Percentiles rank a stretch among this genome's conserved stretches.
Conservation (phyloP, 1,140 invertebrate species). For the Homalodisca vitripennis region DNA sequence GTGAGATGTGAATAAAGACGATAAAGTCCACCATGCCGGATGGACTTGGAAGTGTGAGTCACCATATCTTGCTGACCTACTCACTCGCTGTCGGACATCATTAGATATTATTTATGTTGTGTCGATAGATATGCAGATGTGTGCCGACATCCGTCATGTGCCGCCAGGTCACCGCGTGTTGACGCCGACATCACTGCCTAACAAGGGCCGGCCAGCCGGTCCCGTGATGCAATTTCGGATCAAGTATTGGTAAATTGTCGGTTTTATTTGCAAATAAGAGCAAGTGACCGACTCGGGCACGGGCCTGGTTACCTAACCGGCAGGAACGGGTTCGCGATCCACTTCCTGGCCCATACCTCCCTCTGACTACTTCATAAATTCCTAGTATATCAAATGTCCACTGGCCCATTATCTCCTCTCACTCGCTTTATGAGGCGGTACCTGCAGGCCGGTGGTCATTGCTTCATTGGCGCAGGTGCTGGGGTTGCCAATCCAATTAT, state of each 20-base stretch:
- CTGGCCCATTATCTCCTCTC: neutral
- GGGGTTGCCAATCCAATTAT: too few relatives aligned
- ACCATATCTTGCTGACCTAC: too few relatives aligned
- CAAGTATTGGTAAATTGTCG: constrained; percentile 18
- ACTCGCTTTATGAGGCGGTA: neutral
- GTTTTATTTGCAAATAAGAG: constrained; percentile 20
- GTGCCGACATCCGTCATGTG: too few relatives aligned
- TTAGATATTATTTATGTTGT: too few relatives aligned
- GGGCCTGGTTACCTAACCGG: constrained; percentile 3
- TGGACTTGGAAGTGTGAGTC: too few relatives aligned
- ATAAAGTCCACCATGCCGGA: too few relatives aligned
- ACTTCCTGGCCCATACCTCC: constrained; percentile 19
- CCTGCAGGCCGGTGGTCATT: neutral
- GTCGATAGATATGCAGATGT: too few relatives aligned
- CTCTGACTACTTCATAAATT: constrained; percentile 7
- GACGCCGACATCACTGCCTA: neutral
- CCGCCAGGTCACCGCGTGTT: too few relatives aligned
- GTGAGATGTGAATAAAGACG: too few relatives aligned
- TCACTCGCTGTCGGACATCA: too few relatives aligned
- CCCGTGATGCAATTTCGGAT: neutral
- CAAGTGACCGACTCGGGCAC: neutral
- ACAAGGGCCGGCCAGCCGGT: neutral
- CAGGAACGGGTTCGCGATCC: constrained; percentile 5
- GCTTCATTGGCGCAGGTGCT: too few relatives aligned
- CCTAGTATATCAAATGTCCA: constrained; percentile 10